Evolutionary conservation across 2,797 vertebrate genomes (phyloP).

Genomic region (Busarellus nigricollis): DNA sequence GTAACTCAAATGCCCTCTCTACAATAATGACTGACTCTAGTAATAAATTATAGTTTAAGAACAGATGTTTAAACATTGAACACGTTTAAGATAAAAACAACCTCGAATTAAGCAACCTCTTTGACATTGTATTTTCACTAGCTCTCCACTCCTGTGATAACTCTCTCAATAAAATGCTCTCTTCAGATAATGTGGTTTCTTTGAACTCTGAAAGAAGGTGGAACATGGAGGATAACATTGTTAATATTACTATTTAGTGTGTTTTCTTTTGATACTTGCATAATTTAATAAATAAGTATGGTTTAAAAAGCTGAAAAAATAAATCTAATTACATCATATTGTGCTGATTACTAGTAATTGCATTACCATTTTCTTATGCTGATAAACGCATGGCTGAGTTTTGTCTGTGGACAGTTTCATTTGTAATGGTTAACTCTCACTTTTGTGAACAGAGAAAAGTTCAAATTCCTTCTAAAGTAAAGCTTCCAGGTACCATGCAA

Average conservation of each 20-base stretch:
- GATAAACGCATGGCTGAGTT: background rate
- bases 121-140: background rate
- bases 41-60: background rate
- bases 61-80: slow-evolving; percentile 6
- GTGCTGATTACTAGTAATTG: background rate
- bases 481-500: background rate
- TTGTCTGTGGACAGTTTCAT: background rate
- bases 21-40: background rate
- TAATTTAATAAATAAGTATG: background rate
- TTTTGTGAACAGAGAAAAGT: background rate
- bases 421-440: background rate
- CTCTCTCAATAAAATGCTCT: background rate
- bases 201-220: background rate
- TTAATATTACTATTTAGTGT: background rate
- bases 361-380: background rate
- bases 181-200: background rate
- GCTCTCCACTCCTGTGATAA: background rate
- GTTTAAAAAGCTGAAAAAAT: background rate
- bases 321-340: background rate
- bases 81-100: background rate
- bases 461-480: background rate
- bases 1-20: background rate
- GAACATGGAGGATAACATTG: background rate
- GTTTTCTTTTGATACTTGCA: background rate
- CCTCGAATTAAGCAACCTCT: background rate